Evolutionary conservation across 2,113 vertebrate species (phyloP), one percentile per base, ranked within the genome.

Genomic region (Callopanchax toddi): DNA sequence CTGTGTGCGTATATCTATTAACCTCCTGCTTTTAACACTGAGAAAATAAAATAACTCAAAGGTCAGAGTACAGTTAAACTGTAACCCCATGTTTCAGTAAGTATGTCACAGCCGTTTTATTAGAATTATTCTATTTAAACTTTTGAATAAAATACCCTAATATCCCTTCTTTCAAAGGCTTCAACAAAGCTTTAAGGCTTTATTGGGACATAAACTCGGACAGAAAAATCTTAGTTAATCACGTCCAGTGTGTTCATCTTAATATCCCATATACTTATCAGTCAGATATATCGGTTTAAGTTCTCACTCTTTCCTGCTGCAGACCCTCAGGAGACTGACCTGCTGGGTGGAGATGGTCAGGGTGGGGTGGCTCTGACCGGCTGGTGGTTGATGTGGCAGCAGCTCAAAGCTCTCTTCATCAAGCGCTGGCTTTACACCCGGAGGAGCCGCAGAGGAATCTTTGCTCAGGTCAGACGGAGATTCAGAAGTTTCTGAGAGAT

Each of bases 361-460:
- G 21, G 79, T 3, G 79, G 84, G 0, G 37, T 45, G 18, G 86
- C 57, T 1, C 34, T 91, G 6, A 75, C 72, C 2, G 93, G 93
- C 50, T 93, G 92, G 91, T 84, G 81, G 0, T 89, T 95, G 76
- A 91, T 83, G 21, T 40, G 76, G 66, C 94, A 95, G 65, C 95
- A 97, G 85, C 92, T 97, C 61, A 85, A 89, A 1, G 95, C 95
- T 0, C 91, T 97, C 61, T 95, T 97, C 70, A 81, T 89, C 69
- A 97, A 96, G 82, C 91, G 94, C 40, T 91, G 93, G 79, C 92
- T 95, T 61, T 94, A 96, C 0, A 91, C 95, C 6, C 75, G 81
- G 0, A 91, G 95, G 45, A 96, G 95, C 79, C 92, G 84, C 60
- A 69, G 93, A 0, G 95, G 95, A 9, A 85, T 95, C 60, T 89